These are phyloP conservation scores for Dicrostonyx torquatus DNA, from an alignment of 2,797 vertebrate genomes.

Conservation along the genomic window DNA sequence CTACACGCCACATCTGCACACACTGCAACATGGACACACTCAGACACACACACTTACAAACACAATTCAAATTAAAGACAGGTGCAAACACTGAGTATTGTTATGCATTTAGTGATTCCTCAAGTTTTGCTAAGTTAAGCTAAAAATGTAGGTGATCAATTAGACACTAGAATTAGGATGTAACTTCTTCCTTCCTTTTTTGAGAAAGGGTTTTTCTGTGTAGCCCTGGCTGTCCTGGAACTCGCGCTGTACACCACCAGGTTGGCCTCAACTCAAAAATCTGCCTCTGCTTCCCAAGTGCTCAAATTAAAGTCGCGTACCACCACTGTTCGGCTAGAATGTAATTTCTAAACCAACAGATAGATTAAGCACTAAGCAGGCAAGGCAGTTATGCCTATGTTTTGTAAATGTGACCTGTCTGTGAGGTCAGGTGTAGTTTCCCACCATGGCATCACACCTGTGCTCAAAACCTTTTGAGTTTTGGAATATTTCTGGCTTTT, in stretches of 20 bases:
- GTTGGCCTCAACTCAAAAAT: neutral
- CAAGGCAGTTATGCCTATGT: neutral
- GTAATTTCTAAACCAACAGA: slow-evolving; percentile 19
- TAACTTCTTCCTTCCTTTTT: neutral
- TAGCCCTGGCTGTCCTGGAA: neutral
- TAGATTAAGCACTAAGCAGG: neutral
- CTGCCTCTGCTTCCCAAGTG: neutral
- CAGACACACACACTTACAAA: neutral
- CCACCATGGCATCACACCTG: neutral
- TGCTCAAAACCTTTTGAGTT: neutral
- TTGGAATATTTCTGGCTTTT: neutral
- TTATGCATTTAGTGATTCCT: neutral
- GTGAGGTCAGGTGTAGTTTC: neutral
- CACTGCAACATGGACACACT: neutral
- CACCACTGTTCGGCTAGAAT: neutral
- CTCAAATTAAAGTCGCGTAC: neutral
- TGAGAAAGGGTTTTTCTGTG: neutral
- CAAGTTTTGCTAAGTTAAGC: neutral
- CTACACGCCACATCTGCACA: neutral
- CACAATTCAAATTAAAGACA: neutral
- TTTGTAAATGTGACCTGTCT: neutral
- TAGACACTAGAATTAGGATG: neutral
- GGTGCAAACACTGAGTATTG: neutral
- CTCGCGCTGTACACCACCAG: neutral
- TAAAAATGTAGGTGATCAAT: slow-evolving; percentile 2